Evolutionary conservation across 2,888 invertebrate genomes (phyloP).

Genomic region (Lepas anatifera): DNA sequence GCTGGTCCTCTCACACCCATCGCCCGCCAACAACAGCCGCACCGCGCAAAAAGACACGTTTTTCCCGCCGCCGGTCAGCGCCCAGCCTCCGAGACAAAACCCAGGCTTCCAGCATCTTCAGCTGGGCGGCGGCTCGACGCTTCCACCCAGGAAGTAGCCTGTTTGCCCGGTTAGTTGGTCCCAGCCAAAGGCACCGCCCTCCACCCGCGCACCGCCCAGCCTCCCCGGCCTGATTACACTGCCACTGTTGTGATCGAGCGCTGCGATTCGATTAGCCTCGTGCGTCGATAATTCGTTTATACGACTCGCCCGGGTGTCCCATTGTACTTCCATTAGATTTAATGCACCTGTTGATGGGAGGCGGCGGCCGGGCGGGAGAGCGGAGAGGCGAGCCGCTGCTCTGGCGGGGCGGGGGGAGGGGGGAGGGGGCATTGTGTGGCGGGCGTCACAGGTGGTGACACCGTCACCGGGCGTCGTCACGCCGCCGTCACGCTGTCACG

Average conservation of each 20-base stretch:
- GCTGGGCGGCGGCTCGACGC: not conserved
- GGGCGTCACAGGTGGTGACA: no score
- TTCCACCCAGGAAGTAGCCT: not conserved
- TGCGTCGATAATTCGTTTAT: slow-evolving; percentile 12
- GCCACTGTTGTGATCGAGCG: slow-evolving; percentile 11
- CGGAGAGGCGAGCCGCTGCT: not conserved
- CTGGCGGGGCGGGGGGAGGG: not conserved
- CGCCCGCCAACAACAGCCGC: not conserved
- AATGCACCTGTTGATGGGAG: slow-evolving; percentile 9
- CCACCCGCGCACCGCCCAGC: not conserved
- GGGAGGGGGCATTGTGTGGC: not conserved
- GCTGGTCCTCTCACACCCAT: not conserved
- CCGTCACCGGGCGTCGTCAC: no score
- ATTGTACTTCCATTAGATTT: slow-evolving; percentile 12
- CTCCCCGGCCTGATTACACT: not conserved
- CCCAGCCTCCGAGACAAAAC: not conserved
- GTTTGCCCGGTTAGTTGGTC: no score
- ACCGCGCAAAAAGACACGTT: not conserved
- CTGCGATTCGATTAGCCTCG: slow-evolving; percentile 2
- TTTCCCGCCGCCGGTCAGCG: not conserved
- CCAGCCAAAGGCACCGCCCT: no score
- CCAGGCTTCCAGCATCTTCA: not conserved
- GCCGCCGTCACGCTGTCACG: no score
- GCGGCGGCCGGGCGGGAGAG: not conserved
- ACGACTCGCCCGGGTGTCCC: slow-evolving; percentile 9